Base-by-base conservation (phyloP, 2,888 invertebrate genomes). In the Sylvicola cinctus region DNA sequence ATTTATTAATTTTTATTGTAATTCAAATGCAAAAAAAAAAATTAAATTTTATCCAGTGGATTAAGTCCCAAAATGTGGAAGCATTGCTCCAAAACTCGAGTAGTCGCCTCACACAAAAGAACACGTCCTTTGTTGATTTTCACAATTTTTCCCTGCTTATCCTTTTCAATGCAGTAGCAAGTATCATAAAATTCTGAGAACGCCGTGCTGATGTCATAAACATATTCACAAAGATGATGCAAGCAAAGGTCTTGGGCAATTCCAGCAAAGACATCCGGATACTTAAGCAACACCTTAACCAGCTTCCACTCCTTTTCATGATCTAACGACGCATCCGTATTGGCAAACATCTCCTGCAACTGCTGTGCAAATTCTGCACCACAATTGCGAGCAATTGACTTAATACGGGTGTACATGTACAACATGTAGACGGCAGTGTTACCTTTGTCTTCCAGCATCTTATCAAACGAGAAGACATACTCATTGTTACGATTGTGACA, bases 381-480 rank as follows among this genome's bases (percentile, higher is more conserved):
- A 28, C 50, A 53, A 41, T 69, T 81, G 31, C 87, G 66, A 3
- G 81, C 79, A 45, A 90, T 90, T 0, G 84, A 93, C 49, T 81
- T 70, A 42, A 99, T 99, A 28, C 98, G 67, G 8, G 93, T 93
- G 44, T 84, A 73, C 1, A 91, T 88, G 56, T 98, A 98, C 6
- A 98, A 60, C 34, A 99, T 62, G 52, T 98, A 99, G 1, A 93
- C 95, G 0, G 98, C 98, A 1, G 98, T 99, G 54, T 99, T 99
- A 8, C 98, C 98, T 52, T 84, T 81, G 54, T 98, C 96, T 50
- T 98, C 95, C 41, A 99, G 64, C 98, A 99, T 99, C 66, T 90
- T 90, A 50, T 98, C 93, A 58, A 95, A 98, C 2, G 93, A 95
- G 60, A 98, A 98, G 2, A 96, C 73, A 52, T 98, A 98, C 51